Base-by-base conservation (phyloP, 2,113 vertebrate genomes). In the Piprites chloris region DNA sequence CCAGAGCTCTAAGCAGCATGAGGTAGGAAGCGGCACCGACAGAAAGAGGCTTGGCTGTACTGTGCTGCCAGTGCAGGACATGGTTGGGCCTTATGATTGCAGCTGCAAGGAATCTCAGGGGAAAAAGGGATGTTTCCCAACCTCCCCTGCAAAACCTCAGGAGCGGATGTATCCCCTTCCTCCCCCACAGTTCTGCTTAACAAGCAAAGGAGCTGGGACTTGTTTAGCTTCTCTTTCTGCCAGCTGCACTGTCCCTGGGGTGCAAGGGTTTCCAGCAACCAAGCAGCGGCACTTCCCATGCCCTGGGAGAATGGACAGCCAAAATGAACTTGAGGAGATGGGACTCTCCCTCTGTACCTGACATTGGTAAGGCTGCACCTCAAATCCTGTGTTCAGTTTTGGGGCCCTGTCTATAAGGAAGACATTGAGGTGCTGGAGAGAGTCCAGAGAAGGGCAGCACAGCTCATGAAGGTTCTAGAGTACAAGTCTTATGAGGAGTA, bases 11-110 rank as follows among this genome's bases (percentile, higher is more conserved):
- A 3, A 75, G 71, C 58, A 91, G 55, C 33, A 53, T 2, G 27
- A 74, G 30, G 49, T 77, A 49, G 86, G 83, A 93, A 84, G 47
- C 0, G 0, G 30, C 46, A 93, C 46, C 2, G 8, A 42, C 35
- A 74, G 55, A 53, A 80, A 42, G 50, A 44, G 56, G n/a, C 46
- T 83, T 0, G 0, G 24, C 24, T 85, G 66, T 3, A 8, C 75
- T 2, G 4, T 14, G 53, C 53, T 17, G 11, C 79, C 67, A 52
- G n/a, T 0, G 1, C 1, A 1, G 62, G 67, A 79, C 19, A 21
- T 1, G 3, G 42, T 3, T 4, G 6, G 28, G 73, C 5, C 0
- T 7, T 46, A 30, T 0, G 0, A 44, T 23, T 66, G 32, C 68
- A 89, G 75, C 91, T 89, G 53, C 32, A 58, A 67, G 58, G 24